These are phyloP conservation scores for Phylloscopus trochiloides DNA, from an alignment of 2,113 vertebrate species.

Conservation along the genomic window DNA sequence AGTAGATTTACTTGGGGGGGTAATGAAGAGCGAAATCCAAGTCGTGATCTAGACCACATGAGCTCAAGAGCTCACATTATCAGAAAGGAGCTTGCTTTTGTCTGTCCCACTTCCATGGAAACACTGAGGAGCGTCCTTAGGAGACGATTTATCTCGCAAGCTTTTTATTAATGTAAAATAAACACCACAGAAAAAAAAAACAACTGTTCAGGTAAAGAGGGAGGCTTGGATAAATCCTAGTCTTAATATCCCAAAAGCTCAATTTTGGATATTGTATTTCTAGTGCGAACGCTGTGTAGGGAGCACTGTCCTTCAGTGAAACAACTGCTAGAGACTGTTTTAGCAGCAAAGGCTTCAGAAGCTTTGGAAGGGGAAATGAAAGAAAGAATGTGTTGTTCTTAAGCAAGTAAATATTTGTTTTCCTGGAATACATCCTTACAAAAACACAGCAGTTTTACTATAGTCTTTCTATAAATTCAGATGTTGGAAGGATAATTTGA, in stretches of 20 bases:
- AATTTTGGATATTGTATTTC: neutral
- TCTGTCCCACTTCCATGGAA: neutral
- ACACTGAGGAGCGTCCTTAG: neutral
- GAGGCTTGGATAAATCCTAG: neutral
- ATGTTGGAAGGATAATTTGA: neutral
- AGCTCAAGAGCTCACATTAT: neutral
- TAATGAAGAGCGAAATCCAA: neutral
- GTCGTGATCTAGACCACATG: neutral
- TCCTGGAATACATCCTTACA: neutral
- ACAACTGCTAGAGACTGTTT: neutral
- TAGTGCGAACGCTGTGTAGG: neutral
- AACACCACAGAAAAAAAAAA: neutral
- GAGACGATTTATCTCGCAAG: neutral
- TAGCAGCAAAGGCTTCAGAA: neutral
- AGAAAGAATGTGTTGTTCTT: neutral
- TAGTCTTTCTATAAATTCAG: neutral
- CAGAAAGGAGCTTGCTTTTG: slow-evolving; percentile 14
- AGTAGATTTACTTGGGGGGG: neutral
- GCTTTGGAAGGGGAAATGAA: neutral
- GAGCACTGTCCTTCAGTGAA: neutral
- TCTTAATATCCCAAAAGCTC: neutral
- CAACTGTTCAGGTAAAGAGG: neutral
- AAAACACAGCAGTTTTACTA: neutral
- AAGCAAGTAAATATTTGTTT: neutral
- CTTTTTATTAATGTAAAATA: neutral